phyloP scores from a whole-genome alignment of 2,888 invertebrate genomes.

The Tinea pellionella region DNA sequence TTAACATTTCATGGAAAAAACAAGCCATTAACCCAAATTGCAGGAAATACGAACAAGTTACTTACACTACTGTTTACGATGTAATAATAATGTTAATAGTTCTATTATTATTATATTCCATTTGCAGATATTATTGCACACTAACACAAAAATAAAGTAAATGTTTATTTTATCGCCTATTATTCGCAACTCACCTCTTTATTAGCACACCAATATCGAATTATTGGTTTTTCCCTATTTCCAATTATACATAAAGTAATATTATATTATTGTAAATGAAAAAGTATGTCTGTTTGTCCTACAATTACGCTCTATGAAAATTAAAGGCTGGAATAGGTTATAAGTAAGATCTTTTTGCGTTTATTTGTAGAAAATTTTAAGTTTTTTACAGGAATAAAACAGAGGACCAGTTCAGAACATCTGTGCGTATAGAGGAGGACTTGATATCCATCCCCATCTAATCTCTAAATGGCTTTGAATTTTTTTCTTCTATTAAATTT shows the following conservation, averaged over 20 bases:
- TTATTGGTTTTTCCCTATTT: slow-evolving; percentile 15
- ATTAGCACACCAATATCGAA: slow-evolving; percentile 9
- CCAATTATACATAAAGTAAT: slow-evolving; percentile 12
- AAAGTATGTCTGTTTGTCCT: no score
- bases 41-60: neutral
- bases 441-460: no score
- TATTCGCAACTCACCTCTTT: neutral
- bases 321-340: no score
- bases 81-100: slow-evolving; percentile 9
- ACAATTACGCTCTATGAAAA: no score
- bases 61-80: slow-evolving; percentile 12
- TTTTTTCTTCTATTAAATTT: no score
- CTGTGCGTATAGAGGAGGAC: no score
- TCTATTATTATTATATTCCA: slow-evolving; percentile 5
- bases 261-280: slow-evolving; percentile 17
- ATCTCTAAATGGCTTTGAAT: no score
- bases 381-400: no score
- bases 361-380: no score
- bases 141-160: neutral
- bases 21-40: slow-evolving; percentile 9
- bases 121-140: neutral
- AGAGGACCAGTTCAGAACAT: no score
- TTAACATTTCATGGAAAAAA: neutral
- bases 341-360: no score
- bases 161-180: slow-evolving; percentile 5